These are phyloP conservation scores for Listronotus bonariensis DNA, from an alignment of 1,140 invertebrate genomes.

Conservation along the genomic window DNA sequence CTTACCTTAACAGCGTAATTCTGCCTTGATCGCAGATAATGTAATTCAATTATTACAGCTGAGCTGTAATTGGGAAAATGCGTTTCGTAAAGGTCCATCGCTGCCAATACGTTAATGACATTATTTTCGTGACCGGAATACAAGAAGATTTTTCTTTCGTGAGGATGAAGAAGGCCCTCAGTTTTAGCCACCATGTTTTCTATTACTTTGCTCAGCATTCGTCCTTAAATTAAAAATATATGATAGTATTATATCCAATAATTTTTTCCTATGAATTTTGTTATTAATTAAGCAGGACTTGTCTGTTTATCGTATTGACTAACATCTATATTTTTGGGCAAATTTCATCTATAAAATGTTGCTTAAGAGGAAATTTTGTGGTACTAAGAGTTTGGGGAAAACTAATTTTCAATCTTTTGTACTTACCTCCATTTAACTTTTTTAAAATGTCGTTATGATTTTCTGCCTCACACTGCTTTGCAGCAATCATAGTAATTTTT, in stretches of 20 bases:
- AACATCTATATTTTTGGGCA: too few species aligned
- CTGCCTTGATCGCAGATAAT: conserved; percentile 53
- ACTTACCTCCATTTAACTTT: conserved; percentile 49
- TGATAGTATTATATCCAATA: too few species aligned
- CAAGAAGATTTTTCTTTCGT: conserved; percentile 53
- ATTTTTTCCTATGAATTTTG: too few species aligned
- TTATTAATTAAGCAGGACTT: too few species aligned
- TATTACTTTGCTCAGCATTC: conserved; percentile 43
- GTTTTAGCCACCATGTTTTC: conserved; percentile 39
- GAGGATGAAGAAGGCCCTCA: conserved; percentile 14
- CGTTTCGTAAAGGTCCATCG: conserved; percentile 63
- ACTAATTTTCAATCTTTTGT: not conserved
- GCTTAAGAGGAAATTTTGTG: too few species aligned
- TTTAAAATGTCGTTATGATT: conserved; percentile 46
- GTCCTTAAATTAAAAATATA: conserved; percentile 37
- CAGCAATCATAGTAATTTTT: conserved; percentile 40
- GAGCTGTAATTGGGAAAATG: conserved; percentile 55
- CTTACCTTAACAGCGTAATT: conserved; percentile 40
- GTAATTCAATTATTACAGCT: conserved; percentile 53
- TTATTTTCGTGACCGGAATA: conserved; percentile 74
- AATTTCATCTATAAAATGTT: too few species aligned
- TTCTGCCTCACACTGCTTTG: conserved; percentile 45
- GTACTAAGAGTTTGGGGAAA: too few species aligned
- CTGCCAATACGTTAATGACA: conserved; percentile 64
- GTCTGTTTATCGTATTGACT: too few species aligned